Conservation (phyloP, 2,797 vertebrate genomes). For the Austrolebias charrua region DNA sequence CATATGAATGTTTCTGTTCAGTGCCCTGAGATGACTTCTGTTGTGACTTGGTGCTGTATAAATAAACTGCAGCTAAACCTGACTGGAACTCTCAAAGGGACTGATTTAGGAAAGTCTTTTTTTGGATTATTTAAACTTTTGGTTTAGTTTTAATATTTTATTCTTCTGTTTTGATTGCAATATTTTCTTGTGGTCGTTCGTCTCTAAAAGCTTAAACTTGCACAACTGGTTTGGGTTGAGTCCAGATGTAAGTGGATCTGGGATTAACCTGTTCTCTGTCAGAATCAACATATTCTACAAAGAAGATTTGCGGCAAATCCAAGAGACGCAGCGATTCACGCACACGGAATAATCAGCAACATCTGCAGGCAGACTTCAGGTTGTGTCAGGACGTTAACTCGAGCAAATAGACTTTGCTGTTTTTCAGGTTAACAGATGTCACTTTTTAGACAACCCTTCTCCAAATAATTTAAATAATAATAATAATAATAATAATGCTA, state of each 20-base stretch:
- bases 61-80: too few relatives aligned
- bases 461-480: slow-evolving; percentile 33
- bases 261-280: slow-evolving; percentile 51
- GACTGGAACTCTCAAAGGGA: too few relatives aligned
- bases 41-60: too few relatives aligned
- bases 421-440: neutral
- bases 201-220: too few relatives aligned
- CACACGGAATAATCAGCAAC: slow-evolving; percentile 50
- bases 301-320: slow-evolving; percentile 33
- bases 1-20: too few relatives aligned
- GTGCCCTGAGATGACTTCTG: too few relatives aligned
- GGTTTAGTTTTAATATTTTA: too few relatives aligned
- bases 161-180: too few relatives aligned
- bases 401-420: slow-evolving; percentile 6
- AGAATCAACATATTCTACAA: slow-evolving; percentile 22
- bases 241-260: slow-evolving; percentile 46
- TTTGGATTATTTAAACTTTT: too few relatives aligned
- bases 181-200: too few relatives aligned
- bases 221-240: slow-evolving; percentile 50
- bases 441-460: neutral
- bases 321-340: slow-evolving; percentile 9
- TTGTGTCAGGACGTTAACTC: neutral
- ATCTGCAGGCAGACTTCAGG: slow-evolving; percentile 50
- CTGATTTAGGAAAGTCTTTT: too few relatives aligned
- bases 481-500: slow-evolving; percentile 71